Conservation (phyloP, 2,888 invertebrate species). For the Acleris emargana region DNA sequence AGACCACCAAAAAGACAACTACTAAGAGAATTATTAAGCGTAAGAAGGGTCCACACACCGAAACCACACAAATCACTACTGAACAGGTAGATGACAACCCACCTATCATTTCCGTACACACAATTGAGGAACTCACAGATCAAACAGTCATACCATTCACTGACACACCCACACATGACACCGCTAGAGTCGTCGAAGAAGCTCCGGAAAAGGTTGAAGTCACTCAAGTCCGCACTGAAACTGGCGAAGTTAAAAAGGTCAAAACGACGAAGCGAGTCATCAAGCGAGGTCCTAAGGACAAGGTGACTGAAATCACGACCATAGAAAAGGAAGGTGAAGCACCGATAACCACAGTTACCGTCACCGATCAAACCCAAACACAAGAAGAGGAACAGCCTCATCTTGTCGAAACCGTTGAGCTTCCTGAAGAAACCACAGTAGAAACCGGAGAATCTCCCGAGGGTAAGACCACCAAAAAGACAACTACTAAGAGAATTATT, state of each 20-base stretch:
- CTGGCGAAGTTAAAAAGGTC: conserved; percentile 46
- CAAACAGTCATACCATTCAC: conserved; percentile 48
- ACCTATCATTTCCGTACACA: conserved; percentile 47
- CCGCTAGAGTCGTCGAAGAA: not conserved
- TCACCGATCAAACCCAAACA: too few relatives aligned
- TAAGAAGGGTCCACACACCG: conserved; percentile 44
- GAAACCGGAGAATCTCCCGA: too few relatives aligned
- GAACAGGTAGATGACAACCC: conserved; percentile 44
- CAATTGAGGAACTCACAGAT: conserved; percentile 53
- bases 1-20: conserved; percentile 48
- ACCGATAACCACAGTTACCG: too few relatives aligned
- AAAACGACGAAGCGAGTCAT: conserved; percentile 69
- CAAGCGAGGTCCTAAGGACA: conserved; percentile 69
- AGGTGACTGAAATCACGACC: too few relatives aligned
- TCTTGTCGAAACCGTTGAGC: too few relatives aligned
- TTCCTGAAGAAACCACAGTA: too few relatives aligned
- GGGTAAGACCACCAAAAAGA: too few relatives aligned
- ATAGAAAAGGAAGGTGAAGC: too few relatives aligned
- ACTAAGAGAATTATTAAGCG: conserved; percentile 46
- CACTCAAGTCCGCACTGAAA: conserved; percentile 40
- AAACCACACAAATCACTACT: conserved; percentile 55
- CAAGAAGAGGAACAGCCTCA: too few relatives aligned
- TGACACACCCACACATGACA: conserved; percentile 6
- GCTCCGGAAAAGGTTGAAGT: conserved; percentile 35
- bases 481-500: too few relatives aligned